Conservation (phyloP, 2,888 invertebrate genomes). For the Polyommatus iphigenia region DNA sequence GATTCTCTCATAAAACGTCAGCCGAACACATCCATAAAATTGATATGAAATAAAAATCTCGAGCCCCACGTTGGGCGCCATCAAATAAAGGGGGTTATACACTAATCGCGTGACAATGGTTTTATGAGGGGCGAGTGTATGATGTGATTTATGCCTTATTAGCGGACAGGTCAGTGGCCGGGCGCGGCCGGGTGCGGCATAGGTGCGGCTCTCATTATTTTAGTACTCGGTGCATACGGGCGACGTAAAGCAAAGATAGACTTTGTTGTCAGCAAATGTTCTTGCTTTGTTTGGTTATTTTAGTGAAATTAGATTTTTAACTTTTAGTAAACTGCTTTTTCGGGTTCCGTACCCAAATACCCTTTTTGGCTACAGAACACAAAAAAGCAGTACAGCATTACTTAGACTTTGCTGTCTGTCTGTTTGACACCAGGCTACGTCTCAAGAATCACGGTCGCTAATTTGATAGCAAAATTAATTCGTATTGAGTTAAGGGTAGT, state of each 20-base stretch:
- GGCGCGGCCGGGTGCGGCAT: conserved; percentile 51
- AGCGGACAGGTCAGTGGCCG: conserved; percentile 50
- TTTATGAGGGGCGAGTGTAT: conserved; percentile 55
- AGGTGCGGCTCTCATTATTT: conserved; percentile 43
- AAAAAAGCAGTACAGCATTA: too few relatives aligned
- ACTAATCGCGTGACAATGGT: conserved; percentile 53
- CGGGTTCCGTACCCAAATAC: too few relatives aligned
- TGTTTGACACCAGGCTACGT: too few relatives aligned
- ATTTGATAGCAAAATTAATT: too few relatives aligned
- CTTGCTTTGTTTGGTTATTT: neutral
- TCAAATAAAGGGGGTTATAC: conserved; percentile 52
- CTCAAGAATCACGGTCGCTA: too few relatives aligned
- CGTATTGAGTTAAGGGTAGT: too few relatives aligned
- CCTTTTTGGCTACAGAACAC: too few relatives aligned
- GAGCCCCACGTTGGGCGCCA: conserved; percentile 28
- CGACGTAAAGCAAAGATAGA: conserved; percentile 34
- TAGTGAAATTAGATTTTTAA: neutral
- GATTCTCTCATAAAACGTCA: conserved; percentile 20
- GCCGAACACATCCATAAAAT: conserved; percentile 6
- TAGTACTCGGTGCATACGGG: conserved; percentile 40
- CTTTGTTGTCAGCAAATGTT: conserved; percentile 1
- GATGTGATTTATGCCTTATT: conserved; percentile 67
- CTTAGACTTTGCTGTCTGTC: too few relatives aligned
- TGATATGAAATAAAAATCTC: conserved; percentile 29
- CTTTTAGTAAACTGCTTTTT: too few relatives aligned